These are phyloP conservation scores for Siniperca undulata DNA, from an alignment of 2,797 vertebrate species.

Conservation along the genomic window DNA sequence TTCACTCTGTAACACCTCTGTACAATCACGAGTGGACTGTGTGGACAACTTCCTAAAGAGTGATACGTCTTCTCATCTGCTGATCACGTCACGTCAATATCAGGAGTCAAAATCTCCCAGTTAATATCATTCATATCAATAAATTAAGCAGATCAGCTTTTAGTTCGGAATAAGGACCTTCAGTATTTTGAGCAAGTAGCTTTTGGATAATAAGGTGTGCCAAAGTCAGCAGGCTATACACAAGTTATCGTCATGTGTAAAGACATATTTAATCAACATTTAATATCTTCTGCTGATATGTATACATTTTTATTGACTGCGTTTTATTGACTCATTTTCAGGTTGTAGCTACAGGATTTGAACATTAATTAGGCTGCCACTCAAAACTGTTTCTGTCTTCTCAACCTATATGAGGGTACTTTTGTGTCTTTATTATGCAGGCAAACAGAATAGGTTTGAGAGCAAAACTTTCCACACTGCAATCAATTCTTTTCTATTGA, in stretches of 20 bases:
- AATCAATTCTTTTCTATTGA: no score
- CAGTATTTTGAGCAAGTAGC: not conserved
- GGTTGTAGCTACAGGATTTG: not conserved
- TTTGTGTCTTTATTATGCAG: no score
- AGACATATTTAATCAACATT: not conserved
- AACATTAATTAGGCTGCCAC: not conserved
- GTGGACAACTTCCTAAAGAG: not conserved
- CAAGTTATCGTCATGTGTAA: not conserved
- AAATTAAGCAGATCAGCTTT: not conserved
- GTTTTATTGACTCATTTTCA: not conserved
- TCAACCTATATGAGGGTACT: not conserved
- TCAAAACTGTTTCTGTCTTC: not conserved
- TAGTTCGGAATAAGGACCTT: not conserved
- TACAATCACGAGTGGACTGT: not conserved
- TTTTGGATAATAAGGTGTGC: not conserved
- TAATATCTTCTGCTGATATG: not conserved
- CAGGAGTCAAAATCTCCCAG: not conserved
- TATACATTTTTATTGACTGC: not conserved
- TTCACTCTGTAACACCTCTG: not conserved
- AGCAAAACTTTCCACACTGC: no score
- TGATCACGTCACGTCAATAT: not conserved
- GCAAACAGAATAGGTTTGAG: no score
- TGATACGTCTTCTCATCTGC: not conserved
- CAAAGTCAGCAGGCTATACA: not conserved
- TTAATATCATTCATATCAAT: not conserved